phyloP scores from a whole-genome alignment of 1,140 invertebrate genomes.

The Drosophila bocqueti region DNA sequence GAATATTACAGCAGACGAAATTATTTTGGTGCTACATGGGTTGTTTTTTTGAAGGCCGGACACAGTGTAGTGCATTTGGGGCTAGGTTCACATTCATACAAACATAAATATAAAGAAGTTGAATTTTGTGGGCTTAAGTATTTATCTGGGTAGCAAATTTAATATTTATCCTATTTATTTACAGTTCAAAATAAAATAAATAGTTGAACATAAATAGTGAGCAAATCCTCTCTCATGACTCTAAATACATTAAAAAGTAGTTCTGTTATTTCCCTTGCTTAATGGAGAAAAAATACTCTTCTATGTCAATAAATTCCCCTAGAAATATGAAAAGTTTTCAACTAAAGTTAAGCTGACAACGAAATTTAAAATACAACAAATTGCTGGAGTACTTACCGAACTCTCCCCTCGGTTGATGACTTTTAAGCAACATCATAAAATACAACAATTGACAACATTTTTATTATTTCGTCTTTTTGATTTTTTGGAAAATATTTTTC shows the following conservation, averaged over 20 bases:
- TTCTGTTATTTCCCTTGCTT: background rate
- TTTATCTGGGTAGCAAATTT: background rate
- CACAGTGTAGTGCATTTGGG: background rate
- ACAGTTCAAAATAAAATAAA: background rate
- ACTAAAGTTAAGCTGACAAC: constrained; percentile 61
- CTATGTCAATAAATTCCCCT: background rate
- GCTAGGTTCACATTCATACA: background rate
- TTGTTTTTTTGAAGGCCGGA: background rate
- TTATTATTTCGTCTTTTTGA: constrained; percentile 44
- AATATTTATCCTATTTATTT: background rate
- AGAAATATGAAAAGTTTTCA: constrained; percentile 52
- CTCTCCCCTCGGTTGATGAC: constrained; percentile 26
- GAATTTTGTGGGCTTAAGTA: too few relatives aligned
- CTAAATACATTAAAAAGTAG: background rate
- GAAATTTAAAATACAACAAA: constrained; percentile 61
- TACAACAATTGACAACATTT: constrained; percentile 78
- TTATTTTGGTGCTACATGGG: constrained; percentile 28
- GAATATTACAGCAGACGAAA: constrained; percentile 9
- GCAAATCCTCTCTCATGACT: too few relatives aligned
- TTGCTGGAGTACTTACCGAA: constrained; percentile 55
- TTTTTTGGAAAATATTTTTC: constrained; percentile 72
- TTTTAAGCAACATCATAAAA: constrained; percentile 70
- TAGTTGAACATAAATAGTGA: background rate
- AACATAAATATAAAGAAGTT: background rate
- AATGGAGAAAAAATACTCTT: background rate